Evolutionary conservation across 2,113 vertebrate genomes (phyloP), one percentile per base, ranked within the genome.

Genomic region (Phoenicopterus ruber): DNA sequence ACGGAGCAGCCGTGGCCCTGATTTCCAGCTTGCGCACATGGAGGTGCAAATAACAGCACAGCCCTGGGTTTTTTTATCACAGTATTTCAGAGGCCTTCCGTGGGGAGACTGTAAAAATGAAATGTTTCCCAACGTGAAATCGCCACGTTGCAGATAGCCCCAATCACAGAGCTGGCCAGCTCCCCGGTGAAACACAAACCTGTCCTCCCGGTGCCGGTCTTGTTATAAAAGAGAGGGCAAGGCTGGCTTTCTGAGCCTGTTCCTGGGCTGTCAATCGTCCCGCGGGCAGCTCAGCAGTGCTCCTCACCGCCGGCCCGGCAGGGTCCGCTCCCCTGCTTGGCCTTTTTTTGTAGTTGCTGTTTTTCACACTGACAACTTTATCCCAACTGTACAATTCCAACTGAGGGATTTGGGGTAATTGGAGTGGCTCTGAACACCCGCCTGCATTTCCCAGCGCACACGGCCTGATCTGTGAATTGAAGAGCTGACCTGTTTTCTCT

Each of bases 261-360:
- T 71, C 18, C 74, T 31, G 66, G 63, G 36, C 55, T 81, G 7
- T 9, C 2, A 1, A 2, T 22, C 2, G 3, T 91, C 49, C 82
- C 14, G 0, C 0, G 0, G 59, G 73, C 44, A 32, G 85, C 78
- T 93, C 32, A 1, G 49, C 52, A 29, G 66, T 1, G 1, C 12
- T 74, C 19, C 47, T 84, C 57, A 25, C 13, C 0, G 0, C 63
- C 0, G 0, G 19, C 59, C 82, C 2, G 1, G 38, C 71, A 74
- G 73, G 47, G 74, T 34, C 73, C 2, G 0, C 50, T 91, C 50
- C 32, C 57, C 29, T 74, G 10, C 74, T 79, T 55, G 16, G 52
- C n/a, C 13, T 50, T 29, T 2, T 80, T 88, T 62, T 74, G 38
- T 86, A 84, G 59, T 72, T 84, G 83, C 91, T 81, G 28, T 84